Conservation (phyloP, 2,113 vertebrate genomes). For the Pardalotus punctatus region DNA sequence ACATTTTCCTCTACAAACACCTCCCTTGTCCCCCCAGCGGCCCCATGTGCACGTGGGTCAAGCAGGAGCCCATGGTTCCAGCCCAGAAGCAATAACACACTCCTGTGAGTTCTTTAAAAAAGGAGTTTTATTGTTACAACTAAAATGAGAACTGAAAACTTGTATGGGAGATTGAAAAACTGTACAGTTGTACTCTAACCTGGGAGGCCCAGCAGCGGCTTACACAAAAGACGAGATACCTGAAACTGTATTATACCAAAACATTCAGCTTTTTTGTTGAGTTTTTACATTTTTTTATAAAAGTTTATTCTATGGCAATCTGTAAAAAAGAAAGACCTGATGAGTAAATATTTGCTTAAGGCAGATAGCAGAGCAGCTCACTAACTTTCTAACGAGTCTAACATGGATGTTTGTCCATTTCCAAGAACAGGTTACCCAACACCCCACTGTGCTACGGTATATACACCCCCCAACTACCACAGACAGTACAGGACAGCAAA, state of each 20-base stretch:
- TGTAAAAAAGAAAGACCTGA: conserved; percentile 75
- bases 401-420: conserved; percentile 56
- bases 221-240: conserved; percentile 72
- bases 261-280: conserved; percentile 64
- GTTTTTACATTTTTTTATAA: conserved; percentile 56
- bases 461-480: conserved; percentile 70
- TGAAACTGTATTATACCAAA: conserved; percentile 71
- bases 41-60: rapidly evolving
- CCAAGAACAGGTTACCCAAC: conserved; percentile 68
- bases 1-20: rapidly evolving
- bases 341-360: conserved; percentile 81
- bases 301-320: conserved; percentile 74
- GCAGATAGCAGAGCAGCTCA: conserved; percentile 79
- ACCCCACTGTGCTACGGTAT: conserved; percentile 70
- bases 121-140: conserved; percentile 79
- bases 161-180: conserved; percentile 72
- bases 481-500: conserved; percentile 62
- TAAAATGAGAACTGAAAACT: conserved; percentile 76
- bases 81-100: neutral
- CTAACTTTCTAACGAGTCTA: conserved; percentile 70
- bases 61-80: neutral
- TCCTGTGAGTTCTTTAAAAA: conserved; percentile 69
- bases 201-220: conserved; percentile 71
- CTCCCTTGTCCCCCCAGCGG: too few relatives aligned
- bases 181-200: conserved; percentile 70